These are phyloP conservation scores for Drosophila bipectinata DNA, from an alignment of 1,140 invertebrate genomes.

Conservation along the genomic window DNA sequence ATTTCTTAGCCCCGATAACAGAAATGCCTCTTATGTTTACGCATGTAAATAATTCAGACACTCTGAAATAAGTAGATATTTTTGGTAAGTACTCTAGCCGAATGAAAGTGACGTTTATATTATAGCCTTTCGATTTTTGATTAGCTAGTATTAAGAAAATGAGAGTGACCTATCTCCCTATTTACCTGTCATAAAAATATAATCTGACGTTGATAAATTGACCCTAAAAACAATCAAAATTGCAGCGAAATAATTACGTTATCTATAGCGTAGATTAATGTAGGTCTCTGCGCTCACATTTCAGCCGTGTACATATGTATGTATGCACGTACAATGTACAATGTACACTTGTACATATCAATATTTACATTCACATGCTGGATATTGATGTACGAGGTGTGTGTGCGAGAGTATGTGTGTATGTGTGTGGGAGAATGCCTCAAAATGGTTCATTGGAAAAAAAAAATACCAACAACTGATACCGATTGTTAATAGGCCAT, in stretches of 20 bases:
- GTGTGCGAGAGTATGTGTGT: neutral
- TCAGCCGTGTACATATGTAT: conserved; percentile 12
- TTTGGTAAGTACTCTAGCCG: too few relatives aligned
- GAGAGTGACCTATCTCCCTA: conserved; percentile 17
- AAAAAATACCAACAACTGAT: conserved; percentile 45
- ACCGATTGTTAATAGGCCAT: conserved; percentile 46
- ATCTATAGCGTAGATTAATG: conserved; percentile 35
- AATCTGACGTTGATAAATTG: conserved; percentile 8
- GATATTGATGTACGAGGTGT: conserved; percentile 30
- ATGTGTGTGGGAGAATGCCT: conserved; percentile 26
- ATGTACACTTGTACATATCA: conserved; percentile 34
- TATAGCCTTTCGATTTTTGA: too few relatives aligned
- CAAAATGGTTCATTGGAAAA: conserved; percentile 29
- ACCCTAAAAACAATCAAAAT: conserved; percentile 26
- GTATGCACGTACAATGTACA: neutral
- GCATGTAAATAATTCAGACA: neutral
- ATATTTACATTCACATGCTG: conserved; percentile 41
- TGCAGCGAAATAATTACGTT: conserved; percentile 18
- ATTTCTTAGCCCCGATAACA: too few relatives aligned
- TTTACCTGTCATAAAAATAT: conserved; percentile 1
- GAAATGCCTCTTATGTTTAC: neutral
- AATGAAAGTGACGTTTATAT: too few relatives aligned
- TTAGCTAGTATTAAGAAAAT: neutral
- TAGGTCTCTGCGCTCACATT: conserved; percentile 36
- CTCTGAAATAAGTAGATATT: neutral